These are phyloP conservation scores for Zophobas morio DNA, from an alignment of 1,140 invertebrate genomes.

Conservation along the genomic window DNA sequence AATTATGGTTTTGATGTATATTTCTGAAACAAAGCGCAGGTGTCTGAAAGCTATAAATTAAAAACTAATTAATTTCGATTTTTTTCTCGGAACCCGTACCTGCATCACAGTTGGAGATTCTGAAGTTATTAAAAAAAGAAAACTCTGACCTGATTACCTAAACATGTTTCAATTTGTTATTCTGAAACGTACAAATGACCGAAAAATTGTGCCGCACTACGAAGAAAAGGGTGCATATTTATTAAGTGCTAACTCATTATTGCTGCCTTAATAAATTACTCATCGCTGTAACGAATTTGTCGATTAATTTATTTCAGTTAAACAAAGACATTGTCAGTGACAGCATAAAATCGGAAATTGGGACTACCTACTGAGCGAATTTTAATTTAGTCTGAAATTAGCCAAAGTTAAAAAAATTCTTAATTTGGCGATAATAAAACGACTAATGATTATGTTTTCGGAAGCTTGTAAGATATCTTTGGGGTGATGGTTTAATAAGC, in stretches of 20 bases:
- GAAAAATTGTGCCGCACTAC: conserved; percentile 9
- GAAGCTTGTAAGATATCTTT: conserved; percentile 13
- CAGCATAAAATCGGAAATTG: conserved; percentile 8
- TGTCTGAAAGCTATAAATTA: conserved; percentile 39
- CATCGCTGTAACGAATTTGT: neutral
- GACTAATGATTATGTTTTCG: conserved; percentile 9
- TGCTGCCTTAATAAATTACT: neutral
- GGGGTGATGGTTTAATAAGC: conserved; percentile 27
- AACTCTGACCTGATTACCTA: conserved; percentile 12
- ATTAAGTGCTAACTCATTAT: conserved; percentile 16
- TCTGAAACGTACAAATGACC: conserved; percentile 33
- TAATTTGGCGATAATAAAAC: conserved; percentile 16
- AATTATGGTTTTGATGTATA: conserved; percentile 36
- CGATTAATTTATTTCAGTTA: conserved; percentile 6
- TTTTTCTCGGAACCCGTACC: conserved; percentile 19
- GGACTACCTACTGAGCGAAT: neutral
- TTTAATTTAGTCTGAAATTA: conserved; percentile 3
- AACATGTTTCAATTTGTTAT: conserved; percentile 17
- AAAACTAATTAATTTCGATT: conserved; percentile 42
- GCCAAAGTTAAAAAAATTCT: neutral
- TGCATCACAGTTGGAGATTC: conserved; percentile 35
- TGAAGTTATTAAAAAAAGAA: conserved; percentile 19
- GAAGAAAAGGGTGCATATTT: conserved; percentile 28
- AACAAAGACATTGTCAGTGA: neutral
- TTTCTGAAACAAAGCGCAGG: conserved; percentile 38